phyloP scores from a whole-genome alignment of 2,113 vertebrate genomes.

The Myodes glareolus region DNA sequence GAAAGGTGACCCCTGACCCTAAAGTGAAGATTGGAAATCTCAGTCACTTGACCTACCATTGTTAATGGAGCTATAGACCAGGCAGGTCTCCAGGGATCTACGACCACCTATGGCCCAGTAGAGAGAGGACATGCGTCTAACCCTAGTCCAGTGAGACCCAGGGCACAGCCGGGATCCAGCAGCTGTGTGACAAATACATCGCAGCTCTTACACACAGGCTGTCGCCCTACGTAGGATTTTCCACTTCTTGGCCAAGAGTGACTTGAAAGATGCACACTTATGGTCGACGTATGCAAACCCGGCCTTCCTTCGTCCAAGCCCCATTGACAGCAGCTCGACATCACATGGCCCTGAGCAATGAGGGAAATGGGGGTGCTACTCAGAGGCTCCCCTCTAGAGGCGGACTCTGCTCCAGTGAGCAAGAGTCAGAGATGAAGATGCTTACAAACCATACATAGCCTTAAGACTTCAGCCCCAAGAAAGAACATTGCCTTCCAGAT shows the following conservation, averaged over 20 bases:
- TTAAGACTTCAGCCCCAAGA: not conserved
- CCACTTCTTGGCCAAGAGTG: accelerated
- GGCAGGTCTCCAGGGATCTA: not conserved
- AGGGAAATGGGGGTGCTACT: accelerated
- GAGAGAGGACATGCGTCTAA: no score
- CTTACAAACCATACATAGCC: accelerated
- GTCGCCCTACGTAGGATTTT: accelerated
- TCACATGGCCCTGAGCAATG: accelerated
- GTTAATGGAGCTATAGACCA: not conserved
- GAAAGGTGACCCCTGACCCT: not conserved
- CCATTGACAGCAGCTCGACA: not conserved
- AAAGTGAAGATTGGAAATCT: accelerated
- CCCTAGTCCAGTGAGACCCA: accelerated
- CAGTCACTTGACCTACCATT: not conserved
- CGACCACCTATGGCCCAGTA: accelerated
- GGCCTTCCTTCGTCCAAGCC: accelerated
- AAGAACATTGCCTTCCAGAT: accelerated
- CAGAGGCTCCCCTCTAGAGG: not conserved
- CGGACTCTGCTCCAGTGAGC: accelerated
- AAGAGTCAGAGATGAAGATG: accelerated
- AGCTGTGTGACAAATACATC: no score
- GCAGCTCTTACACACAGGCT: not conserved
- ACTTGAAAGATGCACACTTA: not conserved
- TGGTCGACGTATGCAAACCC: accelerated
- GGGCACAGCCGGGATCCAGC: accelerated